These are phyloP conservation scores for Lanistes nyassanus DNA, from an alignment of 1,140 invertebrate genomes.

Conservation along the genomic window DNA sequence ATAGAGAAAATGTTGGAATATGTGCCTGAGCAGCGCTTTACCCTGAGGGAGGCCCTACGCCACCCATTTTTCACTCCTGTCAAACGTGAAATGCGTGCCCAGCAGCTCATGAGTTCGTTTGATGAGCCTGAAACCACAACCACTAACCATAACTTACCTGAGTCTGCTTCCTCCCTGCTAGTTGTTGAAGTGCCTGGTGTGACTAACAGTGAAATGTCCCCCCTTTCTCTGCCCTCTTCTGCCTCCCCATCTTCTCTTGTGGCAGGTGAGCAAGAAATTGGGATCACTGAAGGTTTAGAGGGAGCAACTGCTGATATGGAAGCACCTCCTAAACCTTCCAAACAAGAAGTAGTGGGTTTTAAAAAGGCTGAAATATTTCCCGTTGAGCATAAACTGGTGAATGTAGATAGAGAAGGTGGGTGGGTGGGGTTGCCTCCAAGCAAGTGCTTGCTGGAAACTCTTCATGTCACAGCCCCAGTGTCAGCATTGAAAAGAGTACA, in stretches of 20 bases:
- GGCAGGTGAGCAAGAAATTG: no score
- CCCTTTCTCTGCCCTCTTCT: no score
- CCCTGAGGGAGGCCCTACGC: constrained; percentile 85
- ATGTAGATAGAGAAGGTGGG: background rate
- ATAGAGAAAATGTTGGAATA: constrained; percentile 97
- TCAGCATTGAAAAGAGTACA: background rate
- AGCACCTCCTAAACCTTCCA: no score
- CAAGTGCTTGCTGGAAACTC: background rate
- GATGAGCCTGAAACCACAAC: constrained; percentile 17
- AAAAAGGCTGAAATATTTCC: no score
- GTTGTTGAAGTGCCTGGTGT: constrained; percentile 10
- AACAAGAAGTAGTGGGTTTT: no score
- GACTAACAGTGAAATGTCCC: constrained; percentile 9
- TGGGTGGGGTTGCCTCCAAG: constrained; percentile 15
- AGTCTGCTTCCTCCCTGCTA: background rate
- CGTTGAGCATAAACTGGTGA: no score
- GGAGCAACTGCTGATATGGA: no score
- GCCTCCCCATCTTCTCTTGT: no score
- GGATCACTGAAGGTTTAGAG: no score
- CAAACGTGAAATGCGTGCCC: constrained; percentile 26
- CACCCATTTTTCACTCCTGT: constrained; percentile 86
- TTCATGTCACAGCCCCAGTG: background rate
- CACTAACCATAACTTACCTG: constrained; percentile 19
- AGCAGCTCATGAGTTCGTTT: constrained; percentile 20
- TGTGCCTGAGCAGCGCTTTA: constrained; percentile 90